Evolutionary conservation across 53 echinoderm and acorn worm species (phyloP).

Genomic region (Apostichopus leukothele): DNA sequence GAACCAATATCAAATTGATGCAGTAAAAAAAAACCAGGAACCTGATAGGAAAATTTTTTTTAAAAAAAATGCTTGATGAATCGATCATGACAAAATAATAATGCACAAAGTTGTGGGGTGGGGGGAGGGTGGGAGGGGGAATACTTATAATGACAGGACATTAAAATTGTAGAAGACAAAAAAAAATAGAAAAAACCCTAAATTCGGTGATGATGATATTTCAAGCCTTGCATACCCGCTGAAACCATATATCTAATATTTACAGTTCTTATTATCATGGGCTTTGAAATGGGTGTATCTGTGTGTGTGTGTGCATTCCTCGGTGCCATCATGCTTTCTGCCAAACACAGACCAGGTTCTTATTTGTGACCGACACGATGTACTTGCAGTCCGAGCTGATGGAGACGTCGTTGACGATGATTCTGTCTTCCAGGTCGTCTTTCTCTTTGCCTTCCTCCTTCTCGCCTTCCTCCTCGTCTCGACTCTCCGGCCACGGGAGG

Average conservation of each 20-base stretch:
- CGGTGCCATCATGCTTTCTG: slow-evolving; percentile 39
- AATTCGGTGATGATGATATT: not conserved
- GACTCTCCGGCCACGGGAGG: slow-evolving; percentile 86
- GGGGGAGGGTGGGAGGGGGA: no score
- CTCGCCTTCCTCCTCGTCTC: slow-evolving; percentile 59
- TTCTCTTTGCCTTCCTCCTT: slow-evolving; percentile 39
- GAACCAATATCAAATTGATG: not conserved
- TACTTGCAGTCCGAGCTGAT: slow-evolving; percentile 93
- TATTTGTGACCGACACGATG: slow-evolving; percentile 95
- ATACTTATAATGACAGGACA: no score
- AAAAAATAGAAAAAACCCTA: not conserved
- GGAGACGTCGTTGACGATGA: slow-evolving; percentile 94
- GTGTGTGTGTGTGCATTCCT: not conserved
- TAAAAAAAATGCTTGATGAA: not conserved
- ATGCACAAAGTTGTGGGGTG: not conserved
- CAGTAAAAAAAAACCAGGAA: not conserved
- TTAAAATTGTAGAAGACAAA: not conserved
- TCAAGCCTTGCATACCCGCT: slow-evolving; percentile 3
- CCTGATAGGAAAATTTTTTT: not conserved
- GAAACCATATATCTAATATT: slow-evolving; percentile 18
- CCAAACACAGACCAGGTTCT: slow-evolving; percentile 97
- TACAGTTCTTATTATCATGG: not conserved
- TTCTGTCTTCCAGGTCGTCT: slow-evolving; percentile 58
- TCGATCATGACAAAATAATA: not conserved
- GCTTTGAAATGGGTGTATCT: not conserved